phyloP scores from a whole-genome alignment of 2,113 vertebrate genomes.

The Propithecus coquereli region DNA sequence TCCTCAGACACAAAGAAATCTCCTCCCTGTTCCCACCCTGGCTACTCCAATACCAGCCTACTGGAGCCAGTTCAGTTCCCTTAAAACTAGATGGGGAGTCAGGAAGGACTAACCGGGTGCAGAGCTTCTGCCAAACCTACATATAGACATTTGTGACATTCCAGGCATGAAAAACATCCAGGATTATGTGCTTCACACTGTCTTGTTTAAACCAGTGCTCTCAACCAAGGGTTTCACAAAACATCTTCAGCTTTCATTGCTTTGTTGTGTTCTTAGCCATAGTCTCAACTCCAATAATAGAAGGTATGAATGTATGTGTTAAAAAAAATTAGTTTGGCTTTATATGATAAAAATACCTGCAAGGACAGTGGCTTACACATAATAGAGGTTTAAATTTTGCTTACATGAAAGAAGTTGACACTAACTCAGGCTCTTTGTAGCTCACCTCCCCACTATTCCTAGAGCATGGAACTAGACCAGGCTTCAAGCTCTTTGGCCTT shows the following conservation, averaged over 20 bases:
- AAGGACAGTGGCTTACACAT: neutral
- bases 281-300: neutral
- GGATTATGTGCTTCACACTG: neutral
- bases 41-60: too few species aligned
- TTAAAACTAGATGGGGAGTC: neutral
- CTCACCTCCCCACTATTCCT: neutral
- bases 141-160: neutral
- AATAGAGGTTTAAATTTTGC: neutral
- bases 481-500: neutral
- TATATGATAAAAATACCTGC: neutral
- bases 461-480: neutral
- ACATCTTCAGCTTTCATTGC: neutral
- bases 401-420: neutral
- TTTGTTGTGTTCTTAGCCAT: neutral
- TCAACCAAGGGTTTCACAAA: neutral
- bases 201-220: neutral
- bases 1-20: neutral
- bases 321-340: neutral
- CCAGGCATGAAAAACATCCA: neutral
- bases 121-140: neutral
- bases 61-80: neutral
- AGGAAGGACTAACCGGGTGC: neutral
- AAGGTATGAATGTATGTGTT: neutral
- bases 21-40: neutral
- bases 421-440: neutral